phyloP scores from a whole-genome alignment of 2,888 invertebrate genomes.

The Epinotia nisella region DNA sequence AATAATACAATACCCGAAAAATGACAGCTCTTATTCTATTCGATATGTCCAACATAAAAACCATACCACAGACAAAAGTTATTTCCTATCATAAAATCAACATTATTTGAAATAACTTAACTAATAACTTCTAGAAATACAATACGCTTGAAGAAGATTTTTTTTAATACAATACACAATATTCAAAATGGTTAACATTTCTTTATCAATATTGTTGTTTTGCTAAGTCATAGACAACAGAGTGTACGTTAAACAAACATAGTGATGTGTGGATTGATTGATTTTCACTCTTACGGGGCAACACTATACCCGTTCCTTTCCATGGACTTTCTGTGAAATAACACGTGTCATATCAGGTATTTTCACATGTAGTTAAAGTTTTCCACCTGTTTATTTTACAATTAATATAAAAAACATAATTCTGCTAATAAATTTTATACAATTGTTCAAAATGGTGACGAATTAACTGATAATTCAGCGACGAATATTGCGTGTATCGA shows the following conservation, averaged over 20 bases:
- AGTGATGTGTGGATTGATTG: constrained; percentile 38
- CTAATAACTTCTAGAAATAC: not conserved
- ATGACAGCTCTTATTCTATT: constrained; percentile 8
- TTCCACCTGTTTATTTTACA: not conserved
- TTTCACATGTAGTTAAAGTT: not conserved
- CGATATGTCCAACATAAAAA: constrained; percentile 7
- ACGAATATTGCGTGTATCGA: constrained; percentile 56
- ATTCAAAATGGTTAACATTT: not conserved
- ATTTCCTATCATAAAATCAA: not conserved
- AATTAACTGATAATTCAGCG: not conserved
- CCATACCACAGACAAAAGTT: constrained; percentile 20
- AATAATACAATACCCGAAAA: not conserved
- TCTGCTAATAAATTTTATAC: not conserved
- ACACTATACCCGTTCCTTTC: constrained; percentile 30
- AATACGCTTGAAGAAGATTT: not conserved
- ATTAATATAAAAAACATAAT: not conserved
- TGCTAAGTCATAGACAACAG: constrained; percentile 33
- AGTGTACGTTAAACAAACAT: constrained; percentile 42
- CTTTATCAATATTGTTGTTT: constrained; percentile 15
- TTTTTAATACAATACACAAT: not conserved
- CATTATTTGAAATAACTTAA: not conserved
- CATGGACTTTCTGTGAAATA: not conserved
- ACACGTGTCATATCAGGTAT: not conserved
- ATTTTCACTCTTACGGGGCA: constrained; percentile 32
- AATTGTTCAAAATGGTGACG: not conserved